Conservation (phyloP, 2,113 vertebrate species). For the Oenanthe melanoleuca region DNA sequence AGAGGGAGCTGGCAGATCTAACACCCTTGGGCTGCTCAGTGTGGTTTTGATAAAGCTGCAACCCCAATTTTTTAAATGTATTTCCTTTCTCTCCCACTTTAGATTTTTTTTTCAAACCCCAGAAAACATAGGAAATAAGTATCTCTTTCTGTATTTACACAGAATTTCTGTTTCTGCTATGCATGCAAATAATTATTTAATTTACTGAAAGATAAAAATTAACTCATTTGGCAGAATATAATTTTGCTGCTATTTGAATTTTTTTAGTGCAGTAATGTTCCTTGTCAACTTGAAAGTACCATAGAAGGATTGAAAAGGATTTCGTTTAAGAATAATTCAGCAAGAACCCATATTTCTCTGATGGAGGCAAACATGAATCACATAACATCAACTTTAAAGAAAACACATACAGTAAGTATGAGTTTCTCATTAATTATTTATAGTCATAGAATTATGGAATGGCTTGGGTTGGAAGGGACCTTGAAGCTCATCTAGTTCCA, state of each 20-base stretch:
- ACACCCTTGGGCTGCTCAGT: not conserved
- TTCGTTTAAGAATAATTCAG: too few species aligned
- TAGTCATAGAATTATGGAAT: not conserved
- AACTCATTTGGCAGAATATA: not conserved
- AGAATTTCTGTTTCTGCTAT: not conserved
- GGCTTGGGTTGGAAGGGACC: not conserved
- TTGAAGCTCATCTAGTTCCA: not conserved
- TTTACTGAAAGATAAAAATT: not conserved
- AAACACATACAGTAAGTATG: conserved; percentile 1
- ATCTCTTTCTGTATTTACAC: not conserved
- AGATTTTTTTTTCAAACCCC: not conserved
- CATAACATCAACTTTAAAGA: not conserved
- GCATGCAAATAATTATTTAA: not conserved
- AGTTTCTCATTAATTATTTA: not conserved
- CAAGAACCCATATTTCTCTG: accelerated
- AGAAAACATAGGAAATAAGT: not conserved
- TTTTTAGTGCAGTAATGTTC: conserved; percentile 18
- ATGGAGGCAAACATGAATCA: not conserved
- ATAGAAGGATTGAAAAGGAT: not conserved
- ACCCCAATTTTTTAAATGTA: not conserved
- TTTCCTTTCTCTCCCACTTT: not conserved
- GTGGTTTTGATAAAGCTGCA: not conserved
- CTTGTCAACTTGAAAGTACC: not conserved
- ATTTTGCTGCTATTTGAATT: not conserved
- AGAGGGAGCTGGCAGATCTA: not conserved